Conservation (phyloP, 2,113 vertebrate genomes). For the Ploceus nigricollis region DNA sequence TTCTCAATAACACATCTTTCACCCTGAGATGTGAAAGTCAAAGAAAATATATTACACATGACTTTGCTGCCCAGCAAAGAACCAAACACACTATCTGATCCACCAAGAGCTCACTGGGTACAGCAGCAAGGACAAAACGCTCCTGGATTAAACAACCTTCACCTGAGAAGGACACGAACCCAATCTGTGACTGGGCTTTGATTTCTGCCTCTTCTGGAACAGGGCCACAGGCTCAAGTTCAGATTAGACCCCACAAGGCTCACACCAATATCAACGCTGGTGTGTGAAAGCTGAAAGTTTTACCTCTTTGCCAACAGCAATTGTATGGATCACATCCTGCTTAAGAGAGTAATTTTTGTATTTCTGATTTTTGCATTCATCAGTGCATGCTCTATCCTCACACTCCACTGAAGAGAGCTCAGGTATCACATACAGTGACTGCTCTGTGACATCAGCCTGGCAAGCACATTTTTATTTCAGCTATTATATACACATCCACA, state of each 20-base stretch:
- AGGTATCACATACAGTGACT: background rate
- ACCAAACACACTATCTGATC: background rate
- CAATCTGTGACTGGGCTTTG: background rate
- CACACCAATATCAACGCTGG: accelerated
- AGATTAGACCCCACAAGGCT: background rate
- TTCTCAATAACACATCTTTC: background rate
- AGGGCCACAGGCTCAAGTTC: background rate
- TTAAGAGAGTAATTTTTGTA: background rate
- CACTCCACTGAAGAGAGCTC: background rate
- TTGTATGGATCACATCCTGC: background rate
- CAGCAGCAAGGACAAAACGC: background rate
- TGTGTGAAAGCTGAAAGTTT: background rate
- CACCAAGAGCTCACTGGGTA: accelerated
- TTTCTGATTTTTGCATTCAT: background rate
- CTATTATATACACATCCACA: background rate
- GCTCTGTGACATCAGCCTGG: background rate
- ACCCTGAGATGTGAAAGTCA: background rate
- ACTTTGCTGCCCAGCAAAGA: background rate
- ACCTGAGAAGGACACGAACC: background rate
- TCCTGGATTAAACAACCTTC: background rate
- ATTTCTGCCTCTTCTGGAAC: background rate
- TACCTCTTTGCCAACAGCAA: background rate
- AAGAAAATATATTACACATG: accelerated
- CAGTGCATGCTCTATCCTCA: accelerated
- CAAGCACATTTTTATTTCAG: background rate